These are phyloP conservation scores for Puffinus mauretanicus DNA, from an alignment of 2,113 vertebrate species.

Conservation along the genomic window DNA sequence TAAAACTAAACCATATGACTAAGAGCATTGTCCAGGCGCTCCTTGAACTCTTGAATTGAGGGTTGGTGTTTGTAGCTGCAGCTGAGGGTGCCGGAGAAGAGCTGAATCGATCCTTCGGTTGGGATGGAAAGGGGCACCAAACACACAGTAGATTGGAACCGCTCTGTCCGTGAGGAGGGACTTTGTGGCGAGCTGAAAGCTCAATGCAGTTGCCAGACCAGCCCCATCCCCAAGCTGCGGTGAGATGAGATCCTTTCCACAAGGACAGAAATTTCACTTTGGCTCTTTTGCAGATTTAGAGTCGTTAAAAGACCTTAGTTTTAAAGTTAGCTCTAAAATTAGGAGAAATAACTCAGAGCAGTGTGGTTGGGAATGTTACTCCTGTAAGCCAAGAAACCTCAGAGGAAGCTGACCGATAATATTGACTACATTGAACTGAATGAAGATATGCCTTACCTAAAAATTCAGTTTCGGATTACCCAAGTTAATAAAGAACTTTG, in stretches of 20 bases:
- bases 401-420: fast-evolving
- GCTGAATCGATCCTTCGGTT: neutral
- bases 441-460: neutral
- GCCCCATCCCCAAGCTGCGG: neutral
- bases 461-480: no score
- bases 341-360: neutral
- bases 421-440: fast-evolving
- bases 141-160: neutral
- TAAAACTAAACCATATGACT: no score
- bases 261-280: neutral
- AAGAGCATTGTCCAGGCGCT: no score
- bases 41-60: fast-evolving
- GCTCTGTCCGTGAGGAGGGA: neutral
- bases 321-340: neutral
- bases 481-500: neutral
- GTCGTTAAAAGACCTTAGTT: neutral
- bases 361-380: neutral
- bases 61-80: neutral
- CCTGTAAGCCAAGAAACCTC: neutral
- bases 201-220: fast-evolving
- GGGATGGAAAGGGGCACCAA: neutral
- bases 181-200: neutral
- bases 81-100: neutral
- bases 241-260: fast-evolving
- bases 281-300: neutral